Base-by-base conservation (phyloP, 2,888 invertebrate species). In the Drosophila picticornis region DNA sequence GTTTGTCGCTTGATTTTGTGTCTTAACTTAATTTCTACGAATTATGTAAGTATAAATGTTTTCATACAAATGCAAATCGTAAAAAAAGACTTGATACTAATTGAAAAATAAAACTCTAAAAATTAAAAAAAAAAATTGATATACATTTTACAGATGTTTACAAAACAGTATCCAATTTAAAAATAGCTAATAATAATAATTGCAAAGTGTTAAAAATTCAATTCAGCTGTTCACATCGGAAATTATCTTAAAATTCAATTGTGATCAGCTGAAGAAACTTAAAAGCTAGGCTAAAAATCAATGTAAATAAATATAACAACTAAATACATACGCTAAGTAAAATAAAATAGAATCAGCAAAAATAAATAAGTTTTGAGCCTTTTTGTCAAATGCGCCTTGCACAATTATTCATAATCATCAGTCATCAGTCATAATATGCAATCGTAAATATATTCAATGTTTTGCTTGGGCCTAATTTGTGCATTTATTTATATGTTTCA, bases 1-100 rank as follows among this genome's bases (percentile, higher is more conserved):
- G 77, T 80, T 87, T 84, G 80, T 85, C 74, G 81, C 71, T 81
- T 67, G 57, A 78, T 81, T 84, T 85, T 68, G 72, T 81, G 71
- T 81, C 75, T 75, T 77, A 75, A 70, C 71, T 75, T 70, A 81
- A 9, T 60, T 34, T 27, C 72, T 79, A 79, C 64, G 31, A 48
- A 67, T 66, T 57, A 71, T 34, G 11, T 46, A 69, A 53, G 43
- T 64, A 62, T 76, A 57, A 11, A 19, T 59, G 48, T 52, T 22
- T 53, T 64, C 51, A 75, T 76, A 76, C 60, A 40, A 19, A 65
- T 51, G 60, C 69, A 75, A 75, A 75, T 71, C 46, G 55, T 50
- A 62, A 79, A 22, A 22, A 59, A 71, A 63, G 2, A 27, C 27
- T 43, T 65, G 48, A 63, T 60, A 40, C 43, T 38, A 27, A 60